Conservation (phyloP, 2,888 invertebrate species). For the Mythimna lalbum region DNA sequence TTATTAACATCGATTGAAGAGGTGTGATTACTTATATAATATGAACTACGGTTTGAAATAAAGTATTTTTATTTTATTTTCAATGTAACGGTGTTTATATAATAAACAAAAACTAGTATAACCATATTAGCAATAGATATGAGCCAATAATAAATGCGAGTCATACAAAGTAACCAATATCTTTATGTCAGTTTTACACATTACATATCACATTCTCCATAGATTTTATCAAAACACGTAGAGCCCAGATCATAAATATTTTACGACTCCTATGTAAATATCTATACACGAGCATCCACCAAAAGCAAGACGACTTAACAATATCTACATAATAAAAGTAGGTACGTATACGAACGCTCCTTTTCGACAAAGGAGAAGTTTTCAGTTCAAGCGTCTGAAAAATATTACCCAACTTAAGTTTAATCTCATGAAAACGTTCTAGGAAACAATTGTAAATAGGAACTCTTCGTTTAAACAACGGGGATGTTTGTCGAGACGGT, state of each 20-base stretch:
- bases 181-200: no score
- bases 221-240: slow-evolving; percentile 33
- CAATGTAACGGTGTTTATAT: not conserved
- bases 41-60: no score
- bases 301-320: slow-evolving; percentile 38
- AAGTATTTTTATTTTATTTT: no score
- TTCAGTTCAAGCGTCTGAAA: slow-evolving; percentile 82
- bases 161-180: not conserved
- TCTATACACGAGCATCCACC: slow-evolving; percentile 10
- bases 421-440: slow-evolving; percentile 85
- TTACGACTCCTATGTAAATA: slow-evolving; percentile 25
- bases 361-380: slow-evolving; percentile 81
- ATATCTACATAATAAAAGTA: slow-evolving; percentile 41
- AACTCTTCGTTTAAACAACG: slow-evolving; percentile 74
- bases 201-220: slow-evolving; percentile 9
- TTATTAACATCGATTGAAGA: no score
- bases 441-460: slow-evolving; percentile 84
- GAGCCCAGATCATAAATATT: slow-evolving; percentile 37
- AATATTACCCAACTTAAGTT: slow-evolving; percentile 88
- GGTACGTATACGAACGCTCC: slow-evolving; percentile 45
- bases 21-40: no score
- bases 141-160: no score
- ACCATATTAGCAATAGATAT: no score
- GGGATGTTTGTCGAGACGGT: slow-evolving; percentile 65
- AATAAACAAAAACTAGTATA: no score